These are phyloP conservation scores for Philereme vetulata DNA, from an alignment of 2,888 invertebrate species.

Conservation along the genomic window DNA sequence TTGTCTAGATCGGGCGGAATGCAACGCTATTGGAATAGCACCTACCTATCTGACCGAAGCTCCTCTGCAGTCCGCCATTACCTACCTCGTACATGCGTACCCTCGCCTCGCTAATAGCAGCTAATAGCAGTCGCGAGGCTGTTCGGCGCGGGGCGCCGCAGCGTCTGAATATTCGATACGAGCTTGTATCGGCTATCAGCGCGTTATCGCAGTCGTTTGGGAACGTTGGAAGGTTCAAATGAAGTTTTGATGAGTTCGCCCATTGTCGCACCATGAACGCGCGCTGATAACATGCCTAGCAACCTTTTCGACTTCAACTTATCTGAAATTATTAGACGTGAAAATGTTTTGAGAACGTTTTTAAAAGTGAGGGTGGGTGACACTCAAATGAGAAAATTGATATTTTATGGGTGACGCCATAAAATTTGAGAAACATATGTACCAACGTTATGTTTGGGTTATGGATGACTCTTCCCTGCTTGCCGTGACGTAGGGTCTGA, in stretches of 20 bases:
- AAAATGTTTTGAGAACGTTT: neutral
- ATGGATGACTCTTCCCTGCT: too few relatives aligned
- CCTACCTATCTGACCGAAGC: constrained; percentile 20
- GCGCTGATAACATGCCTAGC: constrained; percentile 11
- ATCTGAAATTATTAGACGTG: constrained; percentile 4
- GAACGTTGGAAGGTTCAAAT: constrained; percentile 27
- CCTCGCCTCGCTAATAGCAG: constrained; percentile 14
- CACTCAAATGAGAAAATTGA: neutral
- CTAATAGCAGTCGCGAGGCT: constrained; percentile 24
- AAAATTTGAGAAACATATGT: too few relatives aligned
- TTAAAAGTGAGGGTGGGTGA: neutral
- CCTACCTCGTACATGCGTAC: constrained; percentile 21
- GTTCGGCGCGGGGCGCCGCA: constrained; percentile 1
- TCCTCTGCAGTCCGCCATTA: constrained; percentile 7
- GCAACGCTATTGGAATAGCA: constrained; percentile 33
- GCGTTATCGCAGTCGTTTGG: constrained; percentile 35
- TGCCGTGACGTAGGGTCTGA: neutral
- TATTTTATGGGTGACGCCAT: neutral
- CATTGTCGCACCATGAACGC: constrained; percentile 13
- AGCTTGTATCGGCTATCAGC: constrained; percentile 30
- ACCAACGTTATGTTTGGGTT: too few relatives aligned
- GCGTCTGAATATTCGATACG: constrained; percentile 23
- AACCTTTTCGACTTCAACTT: constrained; percentile 2
- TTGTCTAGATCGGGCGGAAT: constrained; percentile 53
- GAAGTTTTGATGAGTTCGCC: constrained; percentile 36